Evolutionary conservation across 2,797 vertebrate species (phyloP).

Genomic region (Amblyopsis hoosieri): DNA sequence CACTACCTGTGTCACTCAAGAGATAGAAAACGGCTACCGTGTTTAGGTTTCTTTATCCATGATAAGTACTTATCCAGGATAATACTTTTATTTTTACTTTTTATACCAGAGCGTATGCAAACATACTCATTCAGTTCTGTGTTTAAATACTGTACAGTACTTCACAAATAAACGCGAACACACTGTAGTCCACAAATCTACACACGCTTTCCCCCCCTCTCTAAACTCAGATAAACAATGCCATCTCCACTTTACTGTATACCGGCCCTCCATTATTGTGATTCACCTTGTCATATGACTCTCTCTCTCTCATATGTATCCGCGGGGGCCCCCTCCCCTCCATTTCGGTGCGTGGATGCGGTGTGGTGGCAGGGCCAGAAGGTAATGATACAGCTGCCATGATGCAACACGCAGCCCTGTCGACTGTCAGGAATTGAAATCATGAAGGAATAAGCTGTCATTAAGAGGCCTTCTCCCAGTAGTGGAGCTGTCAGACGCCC

Average conservation of each 20-base stretch:
- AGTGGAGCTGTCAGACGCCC: constrained; percentile 87
- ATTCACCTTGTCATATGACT: constrained; percentile 30
- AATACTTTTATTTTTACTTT: too few species aligned
- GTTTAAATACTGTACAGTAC: not conserved
- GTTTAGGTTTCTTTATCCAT: too few species aligned
- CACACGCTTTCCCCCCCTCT: constrained; percentile 27
- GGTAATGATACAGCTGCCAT: constrained; percentile 96
- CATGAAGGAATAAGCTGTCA: constrained; percentile 97
- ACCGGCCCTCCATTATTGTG: constrained; percentile 49
- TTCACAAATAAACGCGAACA: not conserved
- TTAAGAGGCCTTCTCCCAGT: constrained; percentile 91
- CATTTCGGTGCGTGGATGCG: constrained; percentile 73
- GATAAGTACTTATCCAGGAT: too few species aligned
- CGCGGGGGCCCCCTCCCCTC: constrained; percentile 58
- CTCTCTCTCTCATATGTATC: constrained; percentile 30
- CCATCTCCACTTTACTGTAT: constrained; percentile 55
- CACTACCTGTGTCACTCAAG: too few species aligned
- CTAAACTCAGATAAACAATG: constrained; percentile 55
- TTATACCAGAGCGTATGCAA: too few species aligned
- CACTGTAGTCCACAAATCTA: not conserved
- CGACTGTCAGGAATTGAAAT: constrained; percentile 95
- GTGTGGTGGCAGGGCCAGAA: constrained; percentile 92
- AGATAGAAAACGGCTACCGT: too few species aligned
- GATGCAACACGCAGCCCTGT: constrained; percentile 94
- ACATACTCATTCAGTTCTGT: not conserved